Evolutionary conservation across 2,888 invertebrate genomes (phyloP), one percentile per base, ranked within the genome.

Genomic region (Heteropelma amictum): DNA sequence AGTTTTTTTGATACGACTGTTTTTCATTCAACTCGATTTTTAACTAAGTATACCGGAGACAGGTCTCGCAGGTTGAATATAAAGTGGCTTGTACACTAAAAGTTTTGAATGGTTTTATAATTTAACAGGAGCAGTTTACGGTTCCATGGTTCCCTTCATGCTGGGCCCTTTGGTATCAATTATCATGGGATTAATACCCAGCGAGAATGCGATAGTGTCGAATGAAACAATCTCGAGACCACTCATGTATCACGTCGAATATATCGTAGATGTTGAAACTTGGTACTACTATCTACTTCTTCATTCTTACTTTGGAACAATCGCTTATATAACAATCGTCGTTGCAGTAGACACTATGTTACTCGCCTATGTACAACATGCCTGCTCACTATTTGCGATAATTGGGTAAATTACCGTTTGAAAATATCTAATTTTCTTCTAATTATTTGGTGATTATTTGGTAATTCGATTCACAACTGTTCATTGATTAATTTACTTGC

Each of bases 241-340:
- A 19, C 28, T 78, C 21, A 73, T 80, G 72, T 81, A 81, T 42
- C 81, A 79, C 4, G 78, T 81, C 12, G 80, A 82, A 54, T 82
- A 81, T 58, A 77, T 81, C 2, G 23, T 81, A 10, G 69, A 81
- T 51, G 67, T 77, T 6, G 69, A 82, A n/a, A 79, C 75, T 14
- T 81, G 80, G 30, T 82, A 80, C 40, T 78, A 72, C 30, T 77
- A 73, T 5, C 26, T 79, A 4, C 38, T 82, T 2, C 71, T 79
- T 21, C 79, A 79, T 30, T 79, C 77, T 10, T 82, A 82, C 49
- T 68, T 82, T n/a, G 76, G 51, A 0, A 79, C 79, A n/a, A 51
- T 74, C 10, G 63, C 56, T 19, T 81, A 79, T 42, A 74, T 80
- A n/a, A 78, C 79, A 3, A 63, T 67, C 10, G 73, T 81, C 40